phyloP scores from a whole-genome alignment of 2,888 invertebrate species.

The Lymantria monacha region DNA sequence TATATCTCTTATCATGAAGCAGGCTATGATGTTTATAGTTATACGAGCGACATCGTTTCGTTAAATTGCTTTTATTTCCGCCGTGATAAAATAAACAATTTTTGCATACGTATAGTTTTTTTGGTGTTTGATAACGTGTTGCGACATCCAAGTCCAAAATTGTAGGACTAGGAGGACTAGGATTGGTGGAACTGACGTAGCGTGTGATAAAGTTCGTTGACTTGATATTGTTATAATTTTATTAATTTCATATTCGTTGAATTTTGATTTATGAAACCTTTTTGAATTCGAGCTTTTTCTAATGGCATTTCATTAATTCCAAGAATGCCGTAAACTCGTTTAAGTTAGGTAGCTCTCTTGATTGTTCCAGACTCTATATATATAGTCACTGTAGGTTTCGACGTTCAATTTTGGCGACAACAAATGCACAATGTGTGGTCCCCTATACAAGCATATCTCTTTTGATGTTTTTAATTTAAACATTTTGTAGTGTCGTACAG shows the following conservation, averaged over 20 bases:
- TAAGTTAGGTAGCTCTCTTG: background rate
- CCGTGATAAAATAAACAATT: background rate
- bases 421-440: background rate
- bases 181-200: background rate
- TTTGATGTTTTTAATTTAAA: constrained; percentile 1
- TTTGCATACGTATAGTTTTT: background rate
- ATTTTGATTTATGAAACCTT: no score
- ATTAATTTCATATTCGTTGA: no score
- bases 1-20: constrained; percentile 1
- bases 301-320: background rate
- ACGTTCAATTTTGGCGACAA: background rate
- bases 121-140: background rate
- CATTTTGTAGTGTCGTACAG: constrained; percentile 1
- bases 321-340: background rate
- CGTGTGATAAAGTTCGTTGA: no score
- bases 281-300: background rate
- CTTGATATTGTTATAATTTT: no score
- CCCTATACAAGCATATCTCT: background rate
- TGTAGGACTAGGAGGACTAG: no score
- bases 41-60: background rate
- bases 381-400: no score
- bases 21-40: constrained; percentile 1
- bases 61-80: background rate
- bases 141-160: background rate
- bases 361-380: no score